Conservation (phyloP, 2,797 vertebrate genomes). For the Amblyraja radiata region DNA sequence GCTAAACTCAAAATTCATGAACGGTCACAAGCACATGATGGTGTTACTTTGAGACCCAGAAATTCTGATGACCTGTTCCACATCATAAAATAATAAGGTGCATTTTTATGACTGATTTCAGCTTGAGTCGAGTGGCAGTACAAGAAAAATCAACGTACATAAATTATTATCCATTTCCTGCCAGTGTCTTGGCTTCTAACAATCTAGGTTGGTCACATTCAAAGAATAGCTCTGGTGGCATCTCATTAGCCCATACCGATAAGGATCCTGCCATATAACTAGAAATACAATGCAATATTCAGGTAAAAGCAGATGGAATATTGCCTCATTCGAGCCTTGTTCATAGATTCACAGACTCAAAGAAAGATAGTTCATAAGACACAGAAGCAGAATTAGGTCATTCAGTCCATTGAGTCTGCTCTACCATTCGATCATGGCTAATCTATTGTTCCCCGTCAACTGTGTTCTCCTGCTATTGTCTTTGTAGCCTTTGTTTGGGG, state of each 20-base stretch:
- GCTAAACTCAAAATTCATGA: slow-evolving; percentile 26
- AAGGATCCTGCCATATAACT: neutral
- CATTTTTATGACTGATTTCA: neutral
- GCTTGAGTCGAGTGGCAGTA: too few species aligned
- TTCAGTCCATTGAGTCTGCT: too few species aligned
- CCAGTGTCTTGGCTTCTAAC: too few species aligned
- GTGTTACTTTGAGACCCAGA: neutral
- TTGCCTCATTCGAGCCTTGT: too few species aligned
- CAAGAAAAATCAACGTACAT: neutral
- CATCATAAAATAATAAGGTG: neutral
- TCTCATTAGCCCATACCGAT: neutral
- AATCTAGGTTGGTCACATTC: neutral
- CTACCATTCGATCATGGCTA: too few species aligned
- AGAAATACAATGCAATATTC: neutral
- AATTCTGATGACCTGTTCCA: neutral
- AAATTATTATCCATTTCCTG: neutral
- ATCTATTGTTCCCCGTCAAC: too few species aligned
- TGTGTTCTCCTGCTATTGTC: too few species aligned
- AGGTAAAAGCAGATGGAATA: neutral
- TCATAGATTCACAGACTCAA: too few species aligned
- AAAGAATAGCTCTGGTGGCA: neutral
- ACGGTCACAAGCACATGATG: neutral
- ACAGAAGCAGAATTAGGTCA: too few species aligned
- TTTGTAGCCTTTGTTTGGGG: too few species aligned
- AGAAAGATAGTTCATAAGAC: too few species aligned